Evolutionary conservation across 2,113 vertebrate species (phyloP), one percentile per base, ranked within the genome.

Genomic region (Scortum barcoo): DNA sequence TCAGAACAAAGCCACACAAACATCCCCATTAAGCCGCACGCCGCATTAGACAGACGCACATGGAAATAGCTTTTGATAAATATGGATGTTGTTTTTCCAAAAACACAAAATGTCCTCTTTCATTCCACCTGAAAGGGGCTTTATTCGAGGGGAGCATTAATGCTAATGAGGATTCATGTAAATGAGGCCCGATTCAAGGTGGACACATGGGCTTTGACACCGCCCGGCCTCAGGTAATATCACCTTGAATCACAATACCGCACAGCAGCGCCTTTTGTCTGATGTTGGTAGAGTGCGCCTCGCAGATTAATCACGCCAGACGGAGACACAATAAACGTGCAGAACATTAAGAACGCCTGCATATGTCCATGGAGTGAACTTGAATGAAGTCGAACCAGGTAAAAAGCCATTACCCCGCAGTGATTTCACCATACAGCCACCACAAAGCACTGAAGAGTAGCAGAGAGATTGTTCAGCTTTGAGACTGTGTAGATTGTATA

Each of bases 1-100:
- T 44, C 12, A 22, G 51, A 80, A 80, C 72, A 79, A 77, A 85
- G 38, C 76, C 26, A 66, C 67, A 69, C 46, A 51, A 50, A 73
- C 33, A 76, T 53, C 72, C 30, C 44, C 74, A 82, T 84, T 74
- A 46, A 30, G 56, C 14, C 50, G 3, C 36, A 30, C 61, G 40
- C 30, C 33, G 57, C 63, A 62, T 80, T 72, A 72, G 42, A 84
- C 80, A 73, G 48, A 48, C 2, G 28, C 38, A 67, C 26, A 42
- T 33, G 13, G 20, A 66, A 67, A 77, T 46, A 36, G 44, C 38
- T 53, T 76, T 51, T 73, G 50, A 84, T 78, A 79, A 58, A 84
- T 72, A 78, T 57, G 71, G 11, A 83, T 66, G 62, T 12, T n/a
- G 38, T n/a, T 78, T 44, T 72, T 65, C 19, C 19, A 58, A 14